Evolutionary conservation across 2,113 vertebrate species (phyloP).

Genomic region (Ellobius talpinus): DNA sequence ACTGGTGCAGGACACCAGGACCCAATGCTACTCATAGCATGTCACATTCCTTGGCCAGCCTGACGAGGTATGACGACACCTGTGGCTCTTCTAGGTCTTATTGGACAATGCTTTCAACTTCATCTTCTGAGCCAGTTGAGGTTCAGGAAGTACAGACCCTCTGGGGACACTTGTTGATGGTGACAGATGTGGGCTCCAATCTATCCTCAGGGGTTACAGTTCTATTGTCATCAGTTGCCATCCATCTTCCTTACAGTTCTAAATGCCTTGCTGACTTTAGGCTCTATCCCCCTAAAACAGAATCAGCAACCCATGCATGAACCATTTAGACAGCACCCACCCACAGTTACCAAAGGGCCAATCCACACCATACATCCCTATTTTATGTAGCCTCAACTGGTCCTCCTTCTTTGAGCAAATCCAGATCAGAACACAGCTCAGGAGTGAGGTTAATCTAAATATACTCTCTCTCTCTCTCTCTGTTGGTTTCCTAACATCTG

Average conservation of each 20-base stretch:
- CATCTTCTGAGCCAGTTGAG: background rate
- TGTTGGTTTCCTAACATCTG: background rate
- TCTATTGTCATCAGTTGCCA: background rate
- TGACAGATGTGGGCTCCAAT: too few species aligned
- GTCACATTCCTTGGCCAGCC: background rate
- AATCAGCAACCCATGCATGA: background rate
- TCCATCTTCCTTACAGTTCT: background rate
- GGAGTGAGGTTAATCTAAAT: background rate
- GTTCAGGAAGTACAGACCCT: background rate
- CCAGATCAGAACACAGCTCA: background rate
- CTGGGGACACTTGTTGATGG: background rate
- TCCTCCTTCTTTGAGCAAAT: background rate
- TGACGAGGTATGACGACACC: background rate
- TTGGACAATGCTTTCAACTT: background rate
- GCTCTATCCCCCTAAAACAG: background rate
- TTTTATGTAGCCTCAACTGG: background rate
- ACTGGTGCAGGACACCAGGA: rapidly evolving
- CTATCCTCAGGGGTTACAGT: background rate
- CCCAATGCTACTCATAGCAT: rapidly evolving
- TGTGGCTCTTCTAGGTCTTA: background rate
- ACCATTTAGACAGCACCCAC: background rate
- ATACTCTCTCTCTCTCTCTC: background rate
- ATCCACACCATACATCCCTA: background rate
- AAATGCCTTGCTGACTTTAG: background rate
- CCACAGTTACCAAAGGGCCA: background rate